Percentiles rank a stretch among this genome's conserved stretches.
Evolutionary conservation across 2,113 vertebrate genomes (phyloP).

Genomic region (Zosterops japonicus): DNA sequence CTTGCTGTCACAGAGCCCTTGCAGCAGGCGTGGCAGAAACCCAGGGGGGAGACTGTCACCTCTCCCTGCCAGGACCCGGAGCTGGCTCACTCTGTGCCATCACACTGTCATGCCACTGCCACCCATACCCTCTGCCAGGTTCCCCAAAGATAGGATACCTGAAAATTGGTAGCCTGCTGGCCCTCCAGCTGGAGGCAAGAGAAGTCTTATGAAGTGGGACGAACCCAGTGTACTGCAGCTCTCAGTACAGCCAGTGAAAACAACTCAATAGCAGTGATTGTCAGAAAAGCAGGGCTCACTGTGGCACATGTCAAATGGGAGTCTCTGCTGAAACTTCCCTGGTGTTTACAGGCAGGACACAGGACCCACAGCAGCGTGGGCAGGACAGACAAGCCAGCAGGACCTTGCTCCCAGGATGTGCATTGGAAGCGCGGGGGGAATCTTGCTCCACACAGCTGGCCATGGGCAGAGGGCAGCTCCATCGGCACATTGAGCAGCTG

Average conservation of each 20-base stretch:
- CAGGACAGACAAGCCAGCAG: neutral
- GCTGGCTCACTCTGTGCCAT: fast-evolving
- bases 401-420: fast-evolving
- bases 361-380: fast-evolving
- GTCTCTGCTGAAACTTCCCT: neutral
- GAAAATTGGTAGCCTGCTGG: neutral
- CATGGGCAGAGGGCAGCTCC: neutral
- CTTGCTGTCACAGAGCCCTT: neutral
- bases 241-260: neutral
- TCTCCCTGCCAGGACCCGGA: neutral
- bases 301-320: neutral
- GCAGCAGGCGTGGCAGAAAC: neutral
- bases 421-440: fast-evolving
- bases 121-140: neutral
- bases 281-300: neutral
- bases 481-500: neutral
- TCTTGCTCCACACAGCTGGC: fast-evolving
- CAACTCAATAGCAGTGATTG: neutral
- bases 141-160: neutral
- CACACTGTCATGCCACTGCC: fast-evolving
- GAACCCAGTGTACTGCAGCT: neutral
- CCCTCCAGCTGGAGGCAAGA: neutral
- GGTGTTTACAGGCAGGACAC: neutral
- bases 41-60: no score
- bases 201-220: fast-evolving